These are phyloP conservation scores for Zelleria hepariella DNA, from an alignment of 2,888 invertebrate genomes.

Conservation along the genomic window DNA sequence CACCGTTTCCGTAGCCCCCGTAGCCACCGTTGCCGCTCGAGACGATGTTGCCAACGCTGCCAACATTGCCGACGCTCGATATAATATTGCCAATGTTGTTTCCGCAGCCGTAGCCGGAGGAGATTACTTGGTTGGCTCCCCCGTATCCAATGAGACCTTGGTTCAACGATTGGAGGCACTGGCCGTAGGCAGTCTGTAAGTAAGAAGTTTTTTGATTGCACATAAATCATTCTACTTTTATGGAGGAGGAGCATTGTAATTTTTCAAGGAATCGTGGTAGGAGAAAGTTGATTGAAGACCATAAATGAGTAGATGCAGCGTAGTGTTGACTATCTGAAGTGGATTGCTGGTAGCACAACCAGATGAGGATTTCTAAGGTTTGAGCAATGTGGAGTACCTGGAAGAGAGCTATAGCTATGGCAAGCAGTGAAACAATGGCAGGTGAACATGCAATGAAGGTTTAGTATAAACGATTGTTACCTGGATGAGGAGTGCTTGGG, in stretches of 20 bases:
- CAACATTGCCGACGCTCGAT: neutral
- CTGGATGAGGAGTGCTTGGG: neutral
- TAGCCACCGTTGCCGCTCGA: neutral
- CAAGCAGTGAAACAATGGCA: too few relatives aligned
- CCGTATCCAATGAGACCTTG: neutral
- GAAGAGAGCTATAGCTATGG: too few relatives aligned
- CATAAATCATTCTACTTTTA: too few relatives aligned
- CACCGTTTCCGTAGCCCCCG: neutral
- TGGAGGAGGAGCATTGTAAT: too few relatives aligned
- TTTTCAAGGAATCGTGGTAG: too few relatives aligned
- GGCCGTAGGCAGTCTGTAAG: neutral
- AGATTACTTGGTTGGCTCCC: neutral
- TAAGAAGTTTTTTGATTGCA: too few relatives aligned
- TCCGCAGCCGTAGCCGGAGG: neutral
- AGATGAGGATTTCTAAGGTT: too few relatives aligned
- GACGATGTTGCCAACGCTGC: neutral
- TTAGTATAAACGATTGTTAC: neutral
- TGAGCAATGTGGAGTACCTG: too few relatives aligned
- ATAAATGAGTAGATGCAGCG: too few relatives aligned
- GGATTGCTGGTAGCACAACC: too few relatives aligned
- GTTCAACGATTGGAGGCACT: neutral
- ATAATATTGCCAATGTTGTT: neutral
- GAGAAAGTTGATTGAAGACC: too few relatives aligned
- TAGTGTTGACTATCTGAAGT: too few relatives aligned
- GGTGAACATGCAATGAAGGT: neutral